Evolutionary conservation across 1,140 invertebrate genomes (phyloP).

Genomic region (Episyrphus balteatus): DNA sequence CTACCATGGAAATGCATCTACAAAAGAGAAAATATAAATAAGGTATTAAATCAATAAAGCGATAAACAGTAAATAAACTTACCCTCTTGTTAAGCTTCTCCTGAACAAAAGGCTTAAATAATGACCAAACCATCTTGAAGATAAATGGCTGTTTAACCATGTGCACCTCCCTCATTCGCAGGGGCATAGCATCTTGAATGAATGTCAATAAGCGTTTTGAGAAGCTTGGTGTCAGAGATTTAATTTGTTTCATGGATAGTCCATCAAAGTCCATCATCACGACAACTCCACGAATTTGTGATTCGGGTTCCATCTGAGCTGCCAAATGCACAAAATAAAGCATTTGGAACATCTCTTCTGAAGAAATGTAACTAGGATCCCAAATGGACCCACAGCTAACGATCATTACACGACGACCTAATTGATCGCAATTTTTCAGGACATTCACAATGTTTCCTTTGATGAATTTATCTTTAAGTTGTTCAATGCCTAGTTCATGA

Average conservation of each 20-base stretch:
- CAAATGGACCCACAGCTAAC: conserved; percentile 43
- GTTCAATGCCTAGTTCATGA: conserved; percentile 48
- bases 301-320: conserved; percentile 59
- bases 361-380: conserved; percentile 57
- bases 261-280: conserved; percentile 73
- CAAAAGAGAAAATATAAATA: conserved; percentile 46
- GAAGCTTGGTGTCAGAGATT: conserved; percentile 57
- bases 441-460: conserved; percentile 65
- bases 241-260: conserved; percentile 59
- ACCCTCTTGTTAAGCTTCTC: conserved; percentile 75
- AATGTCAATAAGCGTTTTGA: conserved; percentile 62
- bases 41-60: not conserved
- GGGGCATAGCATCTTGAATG: conserved; percentile 80
- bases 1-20: conserved; percentile 71
- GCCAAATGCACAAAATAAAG: conserved; percentile 68
- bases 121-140: conserved; percentile 76
- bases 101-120: conserved; percentile 78
- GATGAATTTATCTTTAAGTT: conserved; percentile 52
- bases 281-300: conserved; percentile 59
- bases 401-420: conserved; percentile 29
- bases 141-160: conserved; percentile 82
- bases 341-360: conserved; percentile 62
- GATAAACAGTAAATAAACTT: conserved; percentile 25
- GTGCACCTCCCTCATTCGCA: conserved; percentile 79
- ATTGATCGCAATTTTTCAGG: conserved; percentile 52